Evolutionary conservation across 2,888 invertebrate species (phyloP), one percentile per base, ranked within the genome.

Genomic region (Spisula subtruncata): DNA sequence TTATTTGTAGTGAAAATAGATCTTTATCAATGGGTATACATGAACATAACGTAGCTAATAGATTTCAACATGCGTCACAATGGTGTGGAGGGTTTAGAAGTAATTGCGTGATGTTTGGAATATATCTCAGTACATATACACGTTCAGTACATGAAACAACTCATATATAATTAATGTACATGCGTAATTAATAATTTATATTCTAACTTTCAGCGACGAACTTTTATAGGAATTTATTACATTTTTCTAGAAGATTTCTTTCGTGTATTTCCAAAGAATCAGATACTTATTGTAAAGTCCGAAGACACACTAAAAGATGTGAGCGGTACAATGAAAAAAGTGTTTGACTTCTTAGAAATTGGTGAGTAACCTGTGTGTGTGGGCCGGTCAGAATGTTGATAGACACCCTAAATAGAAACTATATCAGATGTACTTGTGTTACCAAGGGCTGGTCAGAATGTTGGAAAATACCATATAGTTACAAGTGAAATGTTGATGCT

Each of bases 141-240:
- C 41, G 41, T 41, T 41, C 41, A 41, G 4, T 41, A 5, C 41
- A 41, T 41, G 41, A 5, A 41, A 41, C 41, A 41, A n/a, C n/a
- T n/a, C n/a, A n/a, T n/a, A n/a, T n/a, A n/a, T n/a, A n/a, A n/a
- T n/a, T n/a, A n/a, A n/a, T n/a, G n/a, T n/a, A n/a, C n/a, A n/a
- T n/a, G 41, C 41, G 41, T 41, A 41, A n/a, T 18, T 56, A 56
- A 18, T 20, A 56, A 1, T 56, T 14, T 14, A 56, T 20, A n/a
- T 41, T 41, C 6, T 20, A 0, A 14, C 6, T 56, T 56, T 56
- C 92, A 94, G 94, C 88, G 92, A 12, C 91, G 94, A 20, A 66
- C 93, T 41, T 87, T 90, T n/a, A 91, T 92, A 4, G 93, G 94
- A 4, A 90, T 94, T 83, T 94, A 94, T 83, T 88, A 89, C 14